Evolutionary conservation across 2,888 invertebrate species (phyloP).

Genomic region (Himalopsyche anomala): DNA sequence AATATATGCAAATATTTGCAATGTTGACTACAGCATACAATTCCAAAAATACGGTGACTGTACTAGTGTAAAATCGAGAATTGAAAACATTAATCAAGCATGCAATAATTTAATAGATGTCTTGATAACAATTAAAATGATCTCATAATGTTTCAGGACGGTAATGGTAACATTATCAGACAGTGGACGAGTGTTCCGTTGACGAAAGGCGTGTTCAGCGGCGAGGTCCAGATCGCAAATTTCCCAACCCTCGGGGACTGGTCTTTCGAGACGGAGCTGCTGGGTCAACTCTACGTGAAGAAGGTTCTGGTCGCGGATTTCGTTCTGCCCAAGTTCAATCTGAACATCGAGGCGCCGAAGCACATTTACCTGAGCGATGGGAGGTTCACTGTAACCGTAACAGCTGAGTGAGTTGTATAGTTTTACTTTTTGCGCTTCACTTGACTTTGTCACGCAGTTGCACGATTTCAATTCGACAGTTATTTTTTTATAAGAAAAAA

Average conservation of each 20-base stretch:
- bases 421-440: constrained; percentile 11
- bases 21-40: too few species aligned
- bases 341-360: constrained; percentile 87
- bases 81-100: too few species aligned
- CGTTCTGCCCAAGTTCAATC: constrained; percentile 95
- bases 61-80: too few species aligned
- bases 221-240: constrained; percentile 86
- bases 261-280: constrained; percentile 78
- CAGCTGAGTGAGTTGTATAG: constrained; percentile 82
- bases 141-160: constrained; percentile 77
- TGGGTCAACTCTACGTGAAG: constrained; percentile 81
- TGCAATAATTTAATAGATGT: too few species aligned
- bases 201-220: constrained; percentile 85
- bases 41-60: too few species aligned
- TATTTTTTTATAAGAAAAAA: not conserved
- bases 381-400: constrained; percentile 86
- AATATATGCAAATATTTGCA: too few species aligned
- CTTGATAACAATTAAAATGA: not conserved
- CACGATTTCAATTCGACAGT: not conserved
- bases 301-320: constrained; percentile 91
- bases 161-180: constrained; percentile 87
- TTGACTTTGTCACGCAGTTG: not conserved
- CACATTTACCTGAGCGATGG: constrained; percentile 90
- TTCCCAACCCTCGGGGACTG: constrained; percentile 92
- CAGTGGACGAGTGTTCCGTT: constrained; percentile 84